These are phyloP conservation scores for Drosophila buzzatii DNA, from an alignment of 2,888 invertebrate species.

Conservation along the genomic window DNA sequence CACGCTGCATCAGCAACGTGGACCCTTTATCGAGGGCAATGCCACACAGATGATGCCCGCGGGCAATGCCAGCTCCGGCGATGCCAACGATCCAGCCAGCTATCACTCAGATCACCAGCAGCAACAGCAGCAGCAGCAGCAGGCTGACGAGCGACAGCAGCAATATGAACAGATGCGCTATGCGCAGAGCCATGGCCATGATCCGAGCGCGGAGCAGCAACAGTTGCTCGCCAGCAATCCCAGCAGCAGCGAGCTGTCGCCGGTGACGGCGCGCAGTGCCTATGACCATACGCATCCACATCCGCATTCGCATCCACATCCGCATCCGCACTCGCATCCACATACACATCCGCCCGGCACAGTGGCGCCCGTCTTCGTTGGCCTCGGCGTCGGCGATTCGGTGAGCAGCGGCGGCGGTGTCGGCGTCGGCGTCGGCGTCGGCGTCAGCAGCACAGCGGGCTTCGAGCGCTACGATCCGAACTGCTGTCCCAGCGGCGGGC, in stretches of 20 bases:
- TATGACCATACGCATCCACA: conserved; percentile 80
- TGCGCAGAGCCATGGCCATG: conserved; percentile 86
- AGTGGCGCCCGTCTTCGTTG: conserved; percentile 63
- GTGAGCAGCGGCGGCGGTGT: conserved; percentile 40
- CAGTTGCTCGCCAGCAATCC: conserved; percentile 66
- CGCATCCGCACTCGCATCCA: conserved; percentile 73
- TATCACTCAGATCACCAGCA: conserved; percentile 71
- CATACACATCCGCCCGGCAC: conserved; percentile 63
- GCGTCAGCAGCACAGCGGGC: conserved; percentile 85
- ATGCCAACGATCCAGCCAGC: conserved; percentile 54
- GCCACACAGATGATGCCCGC: conserved; percentile 68
- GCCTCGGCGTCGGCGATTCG: conserved; percentile 12
- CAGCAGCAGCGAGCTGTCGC: conserved; percentile 73
- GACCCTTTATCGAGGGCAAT: conserved; percentile 80
- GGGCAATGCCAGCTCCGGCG: conserved; percentile 62
- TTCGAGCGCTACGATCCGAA: conserved; percentile 89
- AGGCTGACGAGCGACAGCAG: conserved; percentile 80
- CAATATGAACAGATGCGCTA: conserved; percentile 85
- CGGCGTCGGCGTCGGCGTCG: conserved; percentile 25
- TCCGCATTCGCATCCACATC: conserved; percentile 67
- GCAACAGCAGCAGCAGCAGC: conserved; percentile 79
- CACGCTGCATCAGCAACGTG: conserved; percentile 82
- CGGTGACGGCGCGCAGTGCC: conserved; percentile 68
- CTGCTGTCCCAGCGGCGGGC: conserved; percentile 68
- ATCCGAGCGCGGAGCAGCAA: conserved; percentile 75